Percentiles rank a stretch among this genome's conserved stretches.
phyloP scores from a whole-genome alignment of 1,140 invertebrate species.

The Drosophila ogumai region DNA sequence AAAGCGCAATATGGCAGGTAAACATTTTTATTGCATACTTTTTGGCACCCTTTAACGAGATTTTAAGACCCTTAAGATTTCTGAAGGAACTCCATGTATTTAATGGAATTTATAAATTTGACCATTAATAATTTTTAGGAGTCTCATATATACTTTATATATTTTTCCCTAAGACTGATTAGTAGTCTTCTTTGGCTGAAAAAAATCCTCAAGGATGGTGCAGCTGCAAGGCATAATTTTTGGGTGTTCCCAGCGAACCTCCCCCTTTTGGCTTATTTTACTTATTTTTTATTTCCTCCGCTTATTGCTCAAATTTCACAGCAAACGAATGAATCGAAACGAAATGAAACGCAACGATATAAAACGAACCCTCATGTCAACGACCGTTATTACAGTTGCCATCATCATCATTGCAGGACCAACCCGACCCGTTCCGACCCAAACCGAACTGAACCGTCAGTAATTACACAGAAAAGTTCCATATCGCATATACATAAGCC shows the following conservation, averaged over 20 bases:
- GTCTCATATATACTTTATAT: background rate
- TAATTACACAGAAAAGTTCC: constrained; percentile 72
- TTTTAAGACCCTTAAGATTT: background rate
- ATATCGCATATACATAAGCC: constrained; percentile 69
- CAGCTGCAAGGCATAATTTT: constrained; percentile 4
- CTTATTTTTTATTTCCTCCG: constrained; percentile 2
- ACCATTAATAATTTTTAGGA: too few relatives aligned
- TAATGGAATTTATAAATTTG: too few relatives aligned
- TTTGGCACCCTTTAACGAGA: background rate
- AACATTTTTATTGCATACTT: background rate
- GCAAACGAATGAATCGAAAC: constrained; percentile 26
- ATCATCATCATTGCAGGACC: constrained; percentile 32
- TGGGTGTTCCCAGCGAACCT: constrained; percentile 7
- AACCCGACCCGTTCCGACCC: constrained; percentile 28
- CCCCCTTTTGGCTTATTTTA: background rate
- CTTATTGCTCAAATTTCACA: constrained; percentile 52
- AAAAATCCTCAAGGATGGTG: background rate
- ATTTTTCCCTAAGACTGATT: background rate
- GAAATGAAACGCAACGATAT: constrained; percentile 16
- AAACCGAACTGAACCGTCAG: constrained; percentile 16
- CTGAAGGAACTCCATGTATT: background rate
- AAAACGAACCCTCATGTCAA: constrained; percentile 63
- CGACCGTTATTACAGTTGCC: constrained; percentile 56
- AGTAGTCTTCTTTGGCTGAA: background rate
- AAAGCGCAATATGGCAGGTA: background rate